Base-by-base conservation (phyloP, 2,888 invertebrate genomes). In the Pollenia labialis region DNA sequence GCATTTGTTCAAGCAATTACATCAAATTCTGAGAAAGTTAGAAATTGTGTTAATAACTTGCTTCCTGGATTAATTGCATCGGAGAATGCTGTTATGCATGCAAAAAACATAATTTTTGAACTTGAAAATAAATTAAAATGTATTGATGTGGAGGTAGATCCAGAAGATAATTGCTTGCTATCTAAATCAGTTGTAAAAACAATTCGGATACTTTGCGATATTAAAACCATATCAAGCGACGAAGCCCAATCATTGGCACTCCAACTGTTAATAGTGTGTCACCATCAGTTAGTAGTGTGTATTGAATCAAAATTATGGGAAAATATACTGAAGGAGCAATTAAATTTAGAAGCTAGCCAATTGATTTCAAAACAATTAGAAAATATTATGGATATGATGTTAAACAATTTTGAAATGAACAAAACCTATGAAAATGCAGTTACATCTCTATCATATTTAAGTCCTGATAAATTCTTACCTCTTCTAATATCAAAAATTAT, bases 351-450 rank as follows among this genome's bases (percentile, higher is more conserved):
- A 74, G 90, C 91, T 42, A 94, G 93, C 79, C 93, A 95, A 52
- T 95, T 97, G 75, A 94, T 97, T 52, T 94, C 94, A 0, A 93
- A 94, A 58, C 94, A 95, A 90, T 94, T 94, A 0, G 93, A 94
- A 80, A 94, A 95, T 90, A 94, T 97, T 50, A 94, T 94, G 81
- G 94, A 95, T 68, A 91, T 94, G 12, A 95, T 96, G 87, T 94
- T 97, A 18, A 94, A 95, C n/a, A 94, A 95, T 89, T 95, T 93
- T 89, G 94, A 93, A 86, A 90, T 92, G 2, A 90, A 89, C 14
- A 92, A 94, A 94, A 95, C 95, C 75, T 95, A 95, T 88, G 95
- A 96, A 90, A 96, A 96, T 93, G 95, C 96, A n/a, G 94, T 98
- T 84, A 94, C 95, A 8, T 96, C 96, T 0, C 94, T 98, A 56